Evolutionary conservation across 2,113 vertebrate genomes (phyloP), one percentile per base, ranked within the genome.

Genomic region (Podilymbus podiceps): DNA sequence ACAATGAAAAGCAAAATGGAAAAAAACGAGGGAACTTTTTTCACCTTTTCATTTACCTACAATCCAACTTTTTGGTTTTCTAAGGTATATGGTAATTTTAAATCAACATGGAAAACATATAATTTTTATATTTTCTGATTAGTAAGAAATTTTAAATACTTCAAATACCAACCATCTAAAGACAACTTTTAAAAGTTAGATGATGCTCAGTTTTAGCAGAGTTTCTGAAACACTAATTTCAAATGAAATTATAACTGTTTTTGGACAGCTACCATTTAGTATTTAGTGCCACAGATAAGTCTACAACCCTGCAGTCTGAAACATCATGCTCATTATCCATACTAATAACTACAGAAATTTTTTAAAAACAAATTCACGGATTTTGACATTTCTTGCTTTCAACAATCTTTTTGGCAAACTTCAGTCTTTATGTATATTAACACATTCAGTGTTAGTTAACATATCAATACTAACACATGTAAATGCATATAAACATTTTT

Each of bases 381-480:
- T 75, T 83, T 84, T 88, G 88, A 90, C 90, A 92, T 95, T 96
- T 95, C 85, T 83, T 79, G 58, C 62, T 87, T 97, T 82, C 74
- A 81, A 94, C 77, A 64, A 67, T 93, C 72, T 87, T 78, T 85
- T 76, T 95, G 94, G 80, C 95, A 97, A 69, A 42, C 69, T 91
- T 78, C 56, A 75, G 77, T 15, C 81, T 85, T 95, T 94, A 88
- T 93, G 89, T 95, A 87, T 82, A 93, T 94, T 95, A 92, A 91
- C 95, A 92, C 92, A 95, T 81, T 84, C 77, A 93, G 88, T 78
- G 86, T 96, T 93, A 95, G 77, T 91, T 93, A 96, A 95, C 69
- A 85, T 95, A 86, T 59, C 96, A 95, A 96, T 92, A 79, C 80
- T 42, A 95, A 82, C 49, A 79, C 56, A 84, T 95, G 69, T 94